Percentiles rank a stretch among this genome's conserved stretches.
Evolutionary conservation across 2,797 vertebrate species (phyloP).

Genomic region (Danionella dracula): DNA sequence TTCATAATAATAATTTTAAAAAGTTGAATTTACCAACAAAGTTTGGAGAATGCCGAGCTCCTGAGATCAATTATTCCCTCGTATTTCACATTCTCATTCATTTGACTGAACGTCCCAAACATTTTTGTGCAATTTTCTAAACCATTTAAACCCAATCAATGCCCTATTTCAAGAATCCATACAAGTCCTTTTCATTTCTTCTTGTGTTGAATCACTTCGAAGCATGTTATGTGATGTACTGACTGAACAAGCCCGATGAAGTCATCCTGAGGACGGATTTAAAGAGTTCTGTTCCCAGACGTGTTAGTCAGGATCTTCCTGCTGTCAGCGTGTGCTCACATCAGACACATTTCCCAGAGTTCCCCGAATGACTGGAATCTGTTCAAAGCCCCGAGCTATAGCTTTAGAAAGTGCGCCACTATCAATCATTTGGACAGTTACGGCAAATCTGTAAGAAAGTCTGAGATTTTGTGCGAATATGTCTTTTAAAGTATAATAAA

Average conservation of each 20-base stretch:
- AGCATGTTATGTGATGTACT: conserved; percentile 34
- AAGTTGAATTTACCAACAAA: too few relatives aligned
- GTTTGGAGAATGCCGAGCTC: too few relatives aligned
- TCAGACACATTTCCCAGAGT: conserved; percentile 9
- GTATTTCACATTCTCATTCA: too few relatives aligned
- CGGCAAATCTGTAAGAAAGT: conserved; percentile 10
- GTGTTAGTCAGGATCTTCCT: conserved; percentile 30
- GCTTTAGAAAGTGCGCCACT: conserved; percentile 6
- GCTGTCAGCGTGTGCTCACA: conserved; percentile 28
- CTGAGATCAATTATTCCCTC: too few relatives aligned
- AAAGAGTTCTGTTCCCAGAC: conserved; percentile 46
- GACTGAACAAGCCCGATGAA: conserved; percentile 51
- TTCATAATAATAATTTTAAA: too few relatives aligned
- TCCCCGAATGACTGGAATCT: conserved; percentile 5
- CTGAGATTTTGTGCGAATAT: conserved; percentile 18
- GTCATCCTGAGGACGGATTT: conserved; percentile 59
- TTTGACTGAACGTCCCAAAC: too few relatives aligned
- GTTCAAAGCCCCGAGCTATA: conserved; percentile 18
- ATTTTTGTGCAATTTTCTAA: too few relatives aligned
- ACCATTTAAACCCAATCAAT: too few relatives aligned
- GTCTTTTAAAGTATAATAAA: too few relatives aligned
- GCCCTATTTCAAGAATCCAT: too few relatives aligned
- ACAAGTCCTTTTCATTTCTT: too few relatives aligned
- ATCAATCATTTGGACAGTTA: neutral
- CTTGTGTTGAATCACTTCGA: too few relatives aligned